Evolutionary conservation across 2,888 invertebrate species (phyloP), one percentile per base, ranked within the genome.

Genomic region (Cantharis flavilabris): DNA sequence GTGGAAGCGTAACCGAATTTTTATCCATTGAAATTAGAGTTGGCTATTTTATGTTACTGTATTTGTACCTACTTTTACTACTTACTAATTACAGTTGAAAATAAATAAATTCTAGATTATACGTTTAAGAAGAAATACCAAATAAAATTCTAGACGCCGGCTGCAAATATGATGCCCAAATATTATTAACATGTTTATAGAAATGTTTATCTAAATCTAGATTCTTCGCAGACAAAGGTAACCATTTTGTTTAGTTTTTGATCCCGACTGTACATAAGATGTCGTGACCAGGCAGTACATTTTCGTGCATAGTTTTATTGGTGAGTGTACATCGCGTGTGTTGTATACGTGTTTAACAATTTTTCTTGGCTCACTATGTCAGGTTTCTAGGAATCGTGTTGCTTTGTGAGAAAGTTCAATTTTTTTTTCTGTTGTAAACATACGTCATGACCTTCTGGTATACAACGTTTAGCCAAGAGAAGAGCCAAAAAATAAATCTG

Each of bases 331-430:
- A 88, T 88, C 86, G 87, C 88, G 87, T 87, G 87, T 84, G 83
- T 82, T 80, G 82, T 85, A 83, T 84, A 85, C 86, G 85, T 86
- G 86, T 87, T 87, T 87, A 87, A 87, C 87, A 87, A 87, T 88
- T 88, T 88, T 87, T 88, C 87, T 88, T 86, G 84, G 86, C 86
- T 86, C 86, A 87, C 85, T 88, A 86, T 87, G 87, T 87, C 88
- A 87, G 87, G 86, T 85, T 88, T 88, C 88, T 86, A 85, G 86
- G 88, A 88, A 88, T 87, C 87, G 84, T 86, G 86, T 84, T 84
- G 84, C 86, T 85, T 85, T 88, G 87, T 88, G 88, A 87, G 88
- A 88, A 88, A 88, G 86, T 86, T 84, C 84, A 85, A 85, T 87
- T 87, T 87, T 87, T 87, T 86, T 82, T 82, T 73, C 75, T 73